Base-by-base conservation (phyloP, 2,888 invertebrate genomes). In the Plagodis dolabraria region DNA sequence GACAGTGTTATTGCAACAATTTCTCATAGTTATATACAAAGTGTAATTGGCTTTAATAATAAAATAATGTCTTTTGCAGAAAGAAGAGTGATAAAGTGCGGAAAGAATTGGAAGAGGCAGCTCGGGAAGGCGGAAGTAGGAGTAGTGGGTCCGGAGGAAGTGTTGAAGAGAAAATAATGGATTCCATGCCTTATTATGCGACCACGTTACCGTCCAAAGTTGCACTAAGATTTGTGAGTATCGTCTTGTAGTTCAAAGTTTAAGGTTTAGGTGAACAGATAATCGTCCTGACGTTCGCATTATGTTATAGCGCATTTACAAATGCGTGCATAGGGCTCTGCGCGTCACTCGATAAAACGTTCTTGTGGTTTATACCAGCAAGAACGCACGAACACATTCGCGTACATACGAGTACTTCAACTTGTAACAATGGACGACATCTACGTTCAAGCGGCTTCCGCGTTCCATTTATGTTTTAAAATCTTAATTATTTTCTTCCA, bases 51-150 rank as follows among this genome's bases (percentile, higher is more conserved):
- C 56, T 50, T 49, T 9, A 42, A 5, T 42, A 33, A 56, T 48
- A 12, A 40, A 5, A 8, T 38, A 7, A 64, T 69, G 34, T 64
- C 53, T 64, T 57, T 94, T 94, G 49, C 94, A 98, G 98, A 89
- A 96, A 96, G 93, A 95, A 96, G 81, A 97, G 97, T 84, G 97
- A 96, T 69, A 97, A 96, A 87, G 94, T 99, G 83, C 96, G 97
- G 79, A 96, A 96, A 83, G 98, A 99, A 77, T 89, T 99, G 49
- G 98, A 98, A 87, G 98, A 98, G 80, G 98, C 98, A 22, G 97
- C 97, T 0, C 91, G 94, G 67, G 96, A 96, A 79, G 96, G 97
- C 1, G 83, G 91, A 36, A 86, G 87, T 65, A 77, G 89, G 47
- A 86, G 87, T 71, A 90, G 87, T 42, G 92, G 81, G 43, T 92